Evolutionary conservation across 2,888 invertebrate species (phyloP), one percentile per base, ranked within the genome.

Genomic region (Drosophila prolongata): DNA sequence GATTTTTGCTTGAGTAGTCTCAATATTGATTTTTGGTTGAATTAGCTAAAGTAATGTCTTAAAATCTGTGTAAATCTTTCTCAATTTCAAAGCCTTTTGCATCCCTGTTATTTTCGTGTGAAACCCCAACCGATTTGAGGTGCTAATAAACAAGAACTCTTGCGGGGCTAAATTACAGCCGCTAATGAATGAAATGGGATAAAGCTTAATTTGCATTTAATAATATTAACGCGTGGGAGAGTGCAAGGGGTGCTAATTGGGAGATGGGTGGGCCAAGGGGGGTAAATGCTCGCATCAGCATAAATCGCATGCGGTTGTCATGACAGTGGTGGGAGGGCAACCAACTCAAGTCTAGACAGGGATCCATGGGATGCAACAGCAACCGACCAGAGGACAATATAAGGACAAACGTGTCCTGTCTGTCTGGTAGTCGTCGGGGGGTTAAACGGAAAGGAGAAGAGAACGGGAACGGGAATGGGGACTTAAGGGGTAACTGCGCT

Each of bases 181-280:
- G 73, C 87, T 88, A 86, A 86, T 89, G 81, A 86, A 83, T 76
- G 75, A 80, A 87, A 77, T 80, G 81, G 84, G 79, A 86, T 83
- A 87, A 88, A 89, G 84, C 89, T 87, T 80, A 86, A 87, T 89
- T 89, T 86, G 87, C 84, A 89, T 89, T 86, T 87, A 86, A 89
- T 88, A 80, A 87, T 77, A 87, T 89, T 88, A 88, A 87, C 80
- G 89, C 80, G 61, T 71, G 57, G 59, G 9, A 24, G 47, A 40
- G 13, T 42, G 24, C 27, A 14, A 38, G 11, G 35, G 35, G 46
- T 50, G 49, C 34, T 37, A 44, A 35, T 47, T 72, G 42, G 13
- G 16, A 8, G 11, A 14, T 5, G 14, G 11, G 47, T 11, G 42
- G 46, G 47, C 40, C 14, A 30, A 30, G 6, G 10, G 50, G 66